Percentiles rank a stretch among this genome's conserved stretches.
These are phyloP conservation scores for Caenorhabditis virilis DNA, from an alignment of 2,888 invertebrate species.

Conservation along the genomic window DNA sequence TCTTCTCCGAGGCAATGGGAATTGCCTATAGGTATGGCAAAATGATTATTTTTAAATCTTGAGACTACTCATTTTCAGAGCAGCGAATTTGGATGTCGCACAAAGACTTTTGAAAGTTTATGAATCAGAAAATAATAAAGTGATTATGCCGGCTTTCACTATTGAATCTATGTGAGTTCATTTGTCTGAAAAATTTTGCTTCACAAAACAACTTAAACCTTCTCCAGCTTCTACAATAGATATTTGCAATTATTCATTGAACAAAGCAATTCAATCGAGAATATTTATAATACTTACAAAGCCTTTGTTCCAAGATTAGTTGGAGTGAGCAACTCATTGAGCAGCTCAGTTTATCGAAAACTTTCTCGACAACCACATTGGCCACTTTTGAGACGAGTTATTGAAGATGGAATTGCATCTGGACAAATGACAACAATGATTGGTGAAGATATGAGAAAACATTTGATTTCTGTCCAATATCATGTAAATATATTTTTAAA, in stretches of 20 bases:
- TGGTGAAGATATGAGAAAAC: slow-evolving; percentile 26
- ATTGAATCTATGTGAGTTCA: slow-evolving; percentile 33
- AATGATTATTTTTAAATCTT: not conserved
- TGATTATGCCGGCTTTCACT: slow-evolving; percentile 53
- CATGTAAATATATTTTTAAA: slow-evolving; percentile 28
- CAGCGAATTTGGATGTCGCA: slow-evolving; percentile 47
- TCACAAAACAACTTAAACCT: not conserved
- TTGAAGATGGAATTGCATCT: slow-evolving; percentile 49
- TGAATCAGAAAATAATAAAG: slow-evolving; percentile 44
- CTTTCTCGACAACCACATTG: slow-evolving; percentile 27
- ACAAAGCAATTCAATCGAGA: slow-evolving; percentile 29
- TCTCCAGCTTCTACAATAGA: slow-evolving; percentile 51
- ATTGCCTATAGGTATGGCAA: slow-evolving; percentile 14
- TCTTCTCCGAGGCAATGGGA: slow-evolving; percentile 47
- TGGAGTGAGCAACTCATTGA: slow-evolving; percentile 46
- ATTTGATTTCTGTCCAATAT: slow-evolving; percentile 42
- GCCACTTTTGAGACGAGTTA: slow-evolving; percentile 47
- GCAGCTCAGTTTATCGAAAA: slow-evolving; percentile 27
- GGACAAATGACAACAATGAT: slow-evolving; percentile 32
- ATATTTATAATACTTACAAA: slow-evolving; percentile 48
- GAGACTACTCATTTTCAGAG: slow-evolving; percentile 3
- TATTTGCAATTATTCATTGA: slow-evolving; percentile 47
- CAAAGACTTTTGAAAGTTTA: slow-evolving; percentile 52
- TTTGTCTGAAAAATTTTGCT: slow-evolving; percentile 1
- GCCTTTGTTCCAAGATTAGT: slow-evolving; percentile 56